phyloP scores from a whole-genome alignment of 2,797 vertebrate genomes.

The Pangasius mekongensis region DNA sequence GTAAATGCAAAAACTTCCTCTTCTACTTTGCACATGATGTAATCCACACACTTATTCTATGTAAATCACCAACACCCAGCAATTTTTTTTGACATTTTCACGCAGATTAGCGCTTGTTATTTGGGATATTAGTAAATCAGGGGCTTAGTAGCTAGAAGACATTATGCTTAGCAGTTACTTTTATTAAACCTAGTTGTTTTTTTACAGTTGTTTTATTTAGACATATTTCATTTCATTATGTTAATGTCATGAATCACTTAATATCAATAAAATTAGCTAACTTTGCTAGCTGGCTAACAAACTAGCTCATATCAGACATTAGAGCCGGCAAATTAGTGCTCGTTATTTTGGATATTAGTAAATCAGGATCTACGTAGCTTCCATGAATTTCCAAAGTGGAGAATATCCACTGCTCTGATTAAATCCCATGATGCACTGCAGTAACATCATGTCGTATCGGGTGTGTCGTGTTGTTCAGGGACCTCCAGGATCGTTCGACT shows the following conservation, averaged over 20 bases:
- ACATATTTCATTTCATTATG: background rate
- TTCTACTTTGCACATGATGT: background rate
- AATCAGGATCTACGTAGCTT: background rate
- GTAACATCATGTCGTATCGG: background rate
- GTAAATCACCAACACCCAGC: background rate
- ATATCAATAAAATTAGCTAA: background rate
- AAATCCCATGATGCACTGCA: conserved; percentile 8
- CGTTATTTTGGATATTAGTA: background rate
- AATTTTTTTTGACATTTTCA: background rate
- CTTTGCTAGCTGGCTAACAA: background rate
- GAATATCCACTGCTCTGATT: background rate
- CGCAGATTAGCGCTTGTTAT: background rate
- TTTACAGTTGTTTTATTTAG: background rate
- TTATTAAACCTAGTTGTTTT: background rate
- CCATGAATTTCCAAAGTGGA: background rate
- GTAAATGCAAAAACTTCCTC: background rate
- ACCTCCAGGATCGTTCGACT: conserved; percentile 94
- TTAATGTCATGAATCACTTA: background rate
- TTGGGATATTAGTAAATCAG: background rate
- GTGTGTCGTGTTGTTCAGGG: conserved; percentile 75
- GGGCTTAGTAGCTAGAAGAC: background rate
- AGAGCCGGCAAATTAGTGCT: background rate
- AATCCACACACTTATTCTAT: background rate
- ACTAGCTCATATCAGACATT: background rate
- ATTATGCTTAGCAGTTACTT: background rate